Conservation (phyloP, 2,888 invertebrate species). For the Zygaena filipendulae region DNA sequence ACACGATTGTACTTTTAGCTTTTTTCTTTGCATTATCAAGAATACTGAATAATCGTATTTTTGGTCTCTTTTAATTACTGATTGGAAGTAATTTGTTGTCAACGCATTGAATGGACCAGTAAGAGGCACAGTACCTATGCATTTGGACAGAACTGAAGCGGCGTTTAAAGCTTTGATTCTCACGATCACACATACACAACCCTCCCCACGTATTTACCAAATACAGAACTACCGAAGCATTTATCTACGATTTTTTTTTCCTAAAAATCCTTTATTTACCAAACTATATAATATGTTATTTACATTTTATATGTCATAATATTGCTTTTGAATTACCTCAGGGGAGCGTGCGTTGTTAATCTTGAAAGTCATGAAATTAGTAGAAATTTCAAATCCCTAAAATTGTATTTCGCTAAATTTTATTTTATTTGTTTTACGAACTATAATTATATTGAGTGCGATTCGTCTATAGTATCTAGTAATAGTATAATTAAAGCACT, state of each 20-base stretch:
- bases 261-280: slow-evolving; percentile 64
- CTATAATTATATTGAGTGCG: slow-evolving; percentile 59
- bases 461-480: slow-evolving; percentile 41
- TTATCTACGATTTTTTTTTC: slow-evolving; percentile 59
- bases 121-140: no score
- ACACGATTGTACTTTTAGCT: no score
- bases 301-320: slow-evolving; percentile 67
- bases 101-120: no score
- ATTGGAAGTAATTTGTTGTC: no score
- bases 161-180: slow-evolving; percentile 67
- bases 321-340: slow-evolving; percentile 66
- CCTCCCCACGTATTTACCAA: slow-evolving; percentile 43
- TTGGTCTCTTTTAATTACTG: no score
- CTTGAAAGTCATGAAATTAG: slow-evolving; percentile 52
- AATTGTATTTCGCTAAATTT: slow-evolving; percentile 59
- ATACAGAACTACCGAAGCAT: slow-evolving; percentile 56
- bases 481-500: slow-evolving; percentile 59
- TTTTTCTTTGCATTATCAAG: no score
- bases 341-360: slow-evolving; percentile 61
- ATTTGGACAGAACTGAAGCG: slow-evolving; percentile 47
- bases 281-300: slow-evolving; percentile 66
- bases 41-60: no score
- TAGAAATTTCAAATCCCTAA: slow-evolving; percentile 62
- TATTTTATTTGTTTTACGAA: slow-evolving; percentile 40
- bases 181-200: slow-evolving; percentile 52